These are phyloP conservation scores for Apotomis betuletana DNA, from an alignment of 2,888 invertebrate genomes.

Conservation along the genomic window DNA sequence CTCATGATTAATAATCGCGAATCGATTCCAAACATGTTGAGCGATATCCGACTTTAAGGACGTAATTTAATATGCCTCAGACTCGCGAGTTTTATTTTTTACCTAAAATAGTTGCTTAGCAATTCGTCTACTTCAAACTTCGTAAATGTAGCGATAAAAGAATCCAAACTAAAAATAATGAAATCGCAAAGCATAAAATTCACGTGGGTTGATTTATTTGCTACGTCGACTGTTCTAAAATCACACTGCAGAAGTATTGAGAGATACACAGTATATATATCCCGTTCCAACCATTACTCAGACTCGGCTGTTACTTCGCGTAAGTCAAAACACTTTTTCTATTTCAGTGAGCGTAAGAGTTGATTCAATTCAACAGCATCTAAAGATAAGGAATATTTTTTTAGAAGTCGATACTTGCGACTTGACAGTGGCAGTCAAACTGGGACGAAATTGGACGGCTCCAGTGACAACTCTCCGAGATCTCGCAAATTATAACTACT, in stretches of 20 bases:
- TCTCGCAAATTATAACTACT: no score
- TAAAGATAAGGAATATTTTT: slow-evolving; percentile 44
- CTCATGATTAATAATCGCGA: no score
- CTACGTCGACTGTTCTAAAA: slow-evolving; percentile 17
- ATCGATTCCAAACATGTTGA: no score
- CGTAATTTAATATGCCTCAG: no score
- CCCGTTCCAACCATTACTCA: slow-evolving; percentile 52
- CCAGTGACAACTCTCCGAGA: no score
- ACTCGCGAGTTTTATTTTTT: no score
- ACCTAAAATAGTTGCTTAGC: neutral
- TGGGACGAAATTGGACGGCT: no score
- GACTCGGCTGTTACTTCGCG: slow-evolving; percentile 45
- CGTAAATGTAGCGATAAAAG: neutral
- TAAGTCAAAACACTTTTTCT: slow-evolving; percentile 52
- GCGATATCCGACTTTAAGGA: no score
- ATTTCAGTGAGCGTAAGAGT: slow-evolving; percentile 51
- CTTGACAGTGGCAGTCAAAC: slow-evolving; percentile 1
- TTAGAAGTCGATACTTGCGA: slow-evolving; percentile 8
- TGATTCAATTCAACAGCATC: slow-evolving; percentile 47
- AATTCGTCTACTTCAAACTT: neutral
- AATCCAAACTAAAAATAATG: neutral
- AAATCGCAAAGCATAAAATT: neutral
- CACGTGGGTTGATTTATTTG: slow-evolving; percentile 8
- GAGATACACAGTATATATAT: slow-evolving; percentile 44
- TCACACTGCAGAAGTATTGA: slow-evolving; percentile 43